Percentiles rank a stretch among this genome's conserved stretches.
Conservation (phyloP, 2,113 vertebrate genomes). For the Laticauda colubrina region DNA sequence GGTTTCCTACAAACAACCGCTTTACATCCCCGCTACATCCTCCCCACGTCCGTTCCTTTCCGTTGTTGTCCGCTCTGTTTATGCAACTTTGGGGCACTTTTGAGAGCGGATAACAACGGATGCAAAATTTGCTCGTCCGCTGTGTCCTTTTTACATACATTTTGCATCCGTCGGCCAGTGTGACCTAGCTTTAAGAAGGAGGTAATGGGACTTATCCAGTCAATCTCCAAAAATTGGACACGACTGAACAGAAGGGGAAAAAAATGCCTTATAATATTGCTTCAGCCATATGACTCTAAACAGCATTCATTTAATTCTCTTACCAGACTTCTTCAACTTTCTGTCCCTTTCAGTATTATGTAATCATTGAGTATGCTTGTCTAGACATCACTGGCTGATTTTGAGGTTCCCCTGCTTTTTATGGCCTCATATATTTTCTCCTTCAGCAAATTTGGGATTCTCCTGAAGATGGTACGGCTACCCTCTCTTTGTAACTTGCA, state of each 20-base stretch:
- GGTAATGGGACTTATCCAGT: neutral
- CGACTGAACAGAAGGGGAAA: neutral
- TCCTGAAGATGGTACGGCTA: neutral
- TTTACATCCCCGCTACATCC: no score
- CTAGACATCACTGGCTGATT: neutral
- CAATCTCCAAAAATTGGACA: neutral
- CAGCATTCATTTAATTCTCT: neutral
- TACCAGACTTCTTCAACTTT: neutral
- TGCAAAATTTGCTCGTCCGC: no score
- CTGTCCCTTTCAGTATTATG: neutral
- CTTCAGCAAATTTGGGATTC: neutral
- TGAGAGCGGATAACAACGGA: no score
- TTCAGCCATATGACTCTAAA: neutral
- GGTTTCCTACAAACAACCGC: no score
- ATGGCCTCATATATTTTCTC: neutral
- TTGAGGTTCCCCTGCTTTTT: neutral
- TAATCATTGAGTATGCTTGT: neutral
- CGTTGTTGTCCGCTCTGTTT: no score
- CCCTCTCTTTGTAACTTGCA: neutral
- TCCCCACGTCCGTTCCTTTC: no score
- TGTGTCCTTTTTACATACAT: no score
- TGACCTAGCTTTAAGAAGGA: neutral
- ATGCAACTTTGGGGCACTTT: no score
- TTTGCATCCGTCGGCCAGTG: no score
- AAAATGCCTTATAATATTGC: neutral